Percentiles rank a stretch among this genome's conserved stretches.
Evolutionary conservation across 2,113 vertebrate genomes (phyloP).

Genomic region (Halichoeres trimaculatus): DNA sequence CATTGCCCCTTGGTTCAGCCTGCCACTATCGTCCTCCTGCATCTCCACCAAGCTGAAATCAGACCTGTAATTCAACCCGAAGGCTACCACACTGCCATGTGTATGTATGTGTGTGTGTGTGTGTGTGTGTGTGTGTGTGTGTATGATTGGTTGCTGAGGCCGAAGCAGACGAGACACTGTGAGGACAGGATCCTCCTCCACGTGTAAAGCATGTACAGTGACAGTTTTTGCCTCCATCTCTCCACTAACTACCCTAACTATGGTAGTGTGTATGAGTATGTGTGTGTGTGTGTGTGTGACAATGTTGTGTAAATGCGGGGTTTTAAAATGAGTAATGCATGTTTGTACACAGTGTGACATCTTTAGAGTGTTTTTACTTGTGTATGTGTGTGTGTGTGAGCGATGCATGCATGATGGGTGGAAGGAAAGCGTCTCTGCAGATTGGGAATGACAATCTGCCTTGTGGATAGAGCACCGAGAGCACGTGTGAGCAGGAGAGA

Average conservation of each 20-base stretch:
- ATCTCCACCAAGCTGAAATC: constrained; percentile 61
- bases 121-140: constrained; percentile 22
- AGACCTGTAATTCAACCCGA: constrained; percentile 58
- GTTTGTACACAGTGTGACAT: constrained; percentile 54
- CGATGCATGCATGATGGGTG: constrained; percentile 38
- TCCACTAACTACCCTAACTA: constrained; percentile 38
- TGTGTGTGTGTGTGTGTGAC: neutral
- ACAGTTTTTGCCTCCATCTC: constrained; percentile 8
- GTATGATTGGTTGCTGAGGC: constrained; percentile 29
- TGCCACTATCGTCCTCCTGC: constrained; percentile 57
- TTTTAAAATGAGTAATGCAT: constrained; percentile 62
- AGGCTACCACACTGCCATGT: constrained; percentile 31
- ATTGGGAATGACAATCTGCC: constrained; percentile 55
- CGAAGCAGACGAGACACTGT: constrained; percentile 15
- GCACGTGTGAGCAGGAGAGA: neutral
- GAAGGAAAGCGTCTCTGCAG: constrained; percentile 35
- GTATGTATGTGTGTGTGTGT: constrained; percentile 24
- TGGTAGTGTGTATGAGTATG: no score
- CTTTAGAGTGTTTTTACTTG: constrained; percentile 33
- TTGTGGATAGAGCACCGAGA: constrained; percentile 32
- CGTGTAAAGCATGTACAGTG: neutral
- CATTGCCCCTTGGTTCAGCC: constrained; percentile 66
- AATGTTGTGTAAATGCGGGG: constrained; percentile 7
- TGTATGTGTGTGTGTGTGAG: constrained; percentile 17
- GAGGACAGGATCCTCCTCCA: constrained; percentile 21